These are phyloP conservation scores for Calameuta idolon DNA, from an alignment of 2,888 invertebrate genomes.

Conservation along the genomic window DNA sequence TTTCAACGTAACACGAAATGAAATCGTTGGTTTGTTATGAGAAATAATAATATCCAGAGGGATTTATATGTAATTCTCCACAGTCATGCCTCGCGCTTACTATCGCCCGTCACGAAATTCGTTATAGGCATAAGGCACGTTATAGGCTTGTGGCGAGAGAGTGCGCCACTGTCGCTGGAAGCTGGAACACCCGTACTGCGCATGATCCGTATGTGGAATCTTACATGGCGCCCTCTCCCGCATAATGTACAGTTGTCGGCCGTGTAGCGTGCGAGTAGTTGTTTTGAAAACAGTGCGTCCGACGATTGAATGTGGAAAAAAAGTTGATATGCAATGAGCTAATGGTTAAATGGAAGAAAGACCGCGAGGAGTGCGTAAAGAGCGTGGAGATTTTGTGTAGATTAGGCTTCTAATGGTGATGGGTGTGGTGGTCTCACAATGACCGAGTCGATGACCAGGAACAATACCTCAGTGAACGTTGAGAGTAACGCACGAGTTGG, in stretches of 20 bases:
- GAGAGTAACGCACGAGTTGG: neutral
- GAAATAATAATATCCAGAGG: neutral
- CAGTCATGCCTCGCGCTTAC: neutral
- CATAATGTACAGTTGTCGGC: neutral
- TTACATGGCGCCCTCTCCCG: neutral
- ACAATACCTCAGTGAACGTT: neutral
- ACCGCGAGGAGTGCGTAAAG: neutral
- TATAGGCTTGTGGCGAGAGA: neutral
- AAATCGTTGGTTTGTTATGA: neutral
- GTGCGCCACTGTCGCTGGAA: neutral
- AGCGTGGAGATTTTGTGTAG: neutral
- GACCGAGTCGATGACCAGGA: neutral
- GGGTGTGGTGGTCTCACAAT: neutral
- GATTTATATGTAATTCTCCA: neutral
- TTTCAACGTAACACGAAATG: neutral
- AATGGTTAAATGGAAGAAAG: neutral
- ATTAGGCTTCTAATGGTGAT: neutral
- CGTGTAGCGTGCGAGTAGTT: neutral
- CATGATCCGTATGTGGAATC: neutral
- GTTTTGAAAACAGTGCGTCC: neutral
- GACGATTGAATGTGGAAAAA: neutral
- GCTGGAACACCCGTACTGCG: neutral
- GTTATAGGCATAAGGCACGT: neutral
- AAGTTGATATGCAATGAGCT: neutral
- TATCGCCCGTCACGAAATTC: neutral